Base-by-base conservation (phyloP, 2,888 invertebrate species). In the Diarsia dahlii region DNA sequence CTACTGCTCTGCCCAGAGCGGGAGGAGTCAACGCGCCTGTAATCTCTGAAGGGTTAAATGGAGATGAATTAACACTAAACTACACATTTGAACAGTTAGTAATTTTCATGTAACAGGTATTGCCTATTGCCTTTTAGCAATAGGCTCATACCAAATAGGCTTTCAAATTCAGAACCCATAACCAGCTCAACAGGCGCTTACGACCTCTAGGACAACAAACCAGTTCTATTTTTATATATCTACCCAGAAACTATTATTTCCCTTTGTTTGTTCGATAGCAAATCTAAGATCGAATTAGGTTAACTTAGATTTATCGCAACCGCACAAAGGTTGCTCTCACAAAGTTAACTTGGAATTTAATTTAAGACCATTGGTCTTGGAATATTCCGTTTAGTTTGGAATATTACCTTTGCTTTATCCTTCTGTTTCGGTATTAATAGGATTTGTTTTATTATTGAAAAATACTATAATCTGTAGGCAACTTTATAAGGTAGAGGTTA, bases 221-320 rank as follows among this genome's bases (percentile, higher is more conserved):
- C 28, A 15, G 15, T 28, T 78, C 64, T 72, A 72, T 72, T 56
- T 72, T 56, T 78, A 34, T 78, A 34, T 48, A 62, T 20, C 15
- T 9, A 28, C 13, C 39, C 13, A 15, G 20, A 23, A 67, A 72
- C 45, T 64, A 67, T 60, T 54, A 23, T 68, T 68, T 66, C 20
- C 50, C 15, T 66, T 50, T 58, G 39, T 39, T 39, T 48, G 48
- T 69, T 2, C 23, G n/a, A 56, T 60, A 76, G 72, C 72, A 68
- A 74, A 76, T 71, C 70, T 76, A 48, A 80, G 68, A 78, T 67
- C 63, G 74, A 87, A 85, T 86, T 87, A 82, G 60, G 67, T 75
- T 80, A 80, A 80, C 52, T 69, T n/a, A 76, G 85, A 86, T 86
- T 84, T 87, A 86, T 86, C 50, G 71, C 67, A 45, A 72, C 70